Evolutionary conservation across 2,113 vertebrate species (phyloP).

Genomic region (Brachypodius melanocephalos): DNA sequence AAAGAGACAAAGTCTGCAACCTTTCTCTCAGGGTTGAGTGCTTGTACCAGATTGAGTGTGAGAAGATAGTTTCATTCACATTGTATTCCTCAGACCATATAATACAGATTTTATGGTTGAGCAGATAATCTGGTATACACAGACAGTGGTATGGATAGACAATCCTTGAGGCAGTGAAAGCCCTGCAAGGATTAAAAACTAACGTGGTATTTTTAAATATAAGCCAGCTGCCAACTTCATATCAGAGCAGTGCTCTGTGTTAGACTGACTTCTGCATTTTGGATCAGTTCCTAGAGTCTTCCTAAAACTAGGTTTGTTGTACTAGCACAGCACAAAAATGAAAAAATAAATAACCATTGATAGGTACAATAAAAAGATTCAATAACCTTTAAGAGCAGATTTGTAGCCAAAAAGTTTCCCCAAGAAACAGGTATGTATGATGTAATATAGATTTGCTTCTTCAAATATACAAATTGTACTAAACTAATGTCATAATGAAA

Average conservation of each 20-base stretch:
- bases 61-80: background rate
- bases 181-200: background rate
- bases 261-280: background rate
- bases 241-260: background rate
- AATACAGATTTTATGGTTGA: background rate
- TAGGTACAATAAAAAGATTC: background rate
- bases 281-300: background rate
- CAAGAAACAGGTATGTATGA: background rate
- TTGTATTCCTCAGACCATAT: background rate
- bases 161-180: background rate
- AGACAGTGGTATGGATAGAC: background rate
- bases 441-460: background rate
- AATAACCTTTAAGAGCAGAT: background rate
- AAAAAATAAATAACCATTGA: background rate
- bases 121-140: background rate
- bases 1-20: background rate
- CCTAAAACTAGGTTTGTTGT: background rate
- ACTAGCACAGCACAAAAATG: background rate
- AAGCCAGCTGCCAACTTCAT: background rate
- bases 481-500: background rate
- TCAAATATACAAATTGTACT: background rate
- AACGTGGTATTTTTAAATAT: background rate
- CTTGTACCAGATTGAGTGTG: background rate
- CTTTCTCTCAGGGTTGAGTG: background rate
- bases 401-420: background rate